Evolutionary conservation across 2,113 vertebrate genomes (phyloP), one percentile per base, ranked within the genome.

Genomic region (Rhynchomys soricoides): DNA sequence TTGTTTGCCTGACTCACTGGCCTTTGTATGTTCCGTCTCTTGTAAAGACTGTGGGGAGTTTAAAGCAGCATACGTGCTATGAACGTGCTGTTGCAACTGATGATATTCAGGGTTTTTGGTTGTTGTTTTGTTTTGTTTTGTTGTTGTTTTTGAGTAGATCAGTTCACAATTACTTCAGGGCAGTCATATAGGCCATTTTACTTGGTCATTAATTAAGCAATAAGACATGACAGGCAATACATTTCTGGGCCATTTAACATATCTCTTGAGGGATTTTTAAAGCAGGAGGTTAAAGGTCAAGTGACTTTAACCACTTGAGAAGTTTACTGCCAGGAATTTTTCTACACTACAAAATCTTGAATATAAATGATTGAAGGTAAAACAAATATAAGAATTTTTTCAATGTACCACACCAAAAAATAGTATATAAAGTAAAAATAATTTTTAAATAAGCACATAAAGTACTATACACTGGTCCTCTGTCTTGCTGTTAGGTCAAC

Each of bases 181-280:
- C 97, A 98, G 96, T 98, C 96, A 97, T 98, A 98, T 93, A 97
- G 97, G 96, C 96, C 88, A 97, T 98, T 97, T 96, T 97, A 90
- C 95, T 31, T 98, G 97, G 96, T 95, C 97, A 97, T 98, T 98
- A 98, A 98, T 98, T 98, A 98, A 98, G 96, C 98, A 98, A 98
- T 98, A 98, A 98, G 98, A 98, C 93, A 97, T 98, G 98, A 98
- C 98, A 98, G 97, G 98, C 97, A 98, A 97, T 98, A 95, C 89
- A 98, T 99, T 99, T 99, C 98, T 98, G 97, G 98, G 93, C 98
- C 98, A 98, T 98, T 98, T 98, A 98, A 98, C 97, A 96, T 98
- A 98, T 98, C 98, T 98, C 98, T 98, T 86, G 97, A 98, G 97
- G 98, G 98, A 96, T 97, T 98, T 98, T 98, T 98, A 97, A 98